A percentile compares a stretch with the other conserved stretches of the same genome.
These are phyloP conservation scores for Chrysogorgia sp. DNA, from an alignment of 92 coral and sea anemone species.

Conservation along the genomic window DNA sequence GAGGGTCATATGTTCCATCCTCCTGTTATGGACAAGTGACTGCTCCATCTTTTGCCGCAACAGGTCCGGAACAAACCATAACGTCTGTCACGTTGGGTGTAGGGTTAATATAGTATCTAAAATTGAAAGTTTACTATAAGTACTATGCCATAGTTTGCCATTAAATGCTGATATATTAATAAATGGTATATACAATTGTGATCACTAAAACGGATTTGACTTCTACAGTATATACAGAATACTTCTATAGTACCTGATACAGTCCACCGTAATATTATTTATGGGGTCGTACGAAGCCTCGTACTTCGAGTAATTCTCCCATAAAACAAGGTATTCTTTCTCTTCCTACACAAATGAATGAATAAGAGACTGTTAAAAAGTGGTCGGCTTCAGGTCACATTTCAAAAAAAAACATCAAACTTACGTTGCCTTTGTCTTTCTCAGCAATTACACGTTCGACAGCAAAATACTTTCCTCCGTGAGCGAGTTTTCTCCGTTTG, in stretches of 20 bases:
- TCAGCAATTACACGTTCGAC: constrained; percentile 14
- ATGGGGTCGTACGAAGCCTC: constrained; percentile 12
- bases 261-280: not conserved
- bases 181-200: not conserved
- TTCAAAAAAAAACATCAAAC: not conserved
- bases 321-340: constrained; percentile 17
- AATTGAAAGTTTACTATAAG: not conserved
- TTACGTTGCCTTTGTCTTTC: constrained; percentile 1
- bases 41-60: not conserved
- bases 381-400: not conserved
- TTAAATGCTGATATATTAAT: not conserved
- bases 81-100: not conserved
- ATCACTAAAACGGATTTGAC: not conserved
- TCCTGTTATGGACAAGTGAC: constrained; percentile 11
- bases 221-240: not conserved
- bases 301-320: not conserved
- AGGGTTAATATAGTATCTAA: constrained; percentile 17
- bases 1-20: constrained; percentile 14
- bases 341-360: not conserved
- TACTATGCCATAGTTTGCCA: not conserved
- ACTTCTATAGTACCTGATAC: constrained; percentile 20
- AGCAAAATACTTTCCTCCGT: not conserved
- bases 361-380: not conserved
- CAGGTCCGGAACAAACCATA: not conserved
- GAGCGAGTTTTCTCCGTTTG: not conserved